Base-by-base conservation (phyloP, 2,113 vertebrate species). In the Psephotus haematonotus region DNA sequence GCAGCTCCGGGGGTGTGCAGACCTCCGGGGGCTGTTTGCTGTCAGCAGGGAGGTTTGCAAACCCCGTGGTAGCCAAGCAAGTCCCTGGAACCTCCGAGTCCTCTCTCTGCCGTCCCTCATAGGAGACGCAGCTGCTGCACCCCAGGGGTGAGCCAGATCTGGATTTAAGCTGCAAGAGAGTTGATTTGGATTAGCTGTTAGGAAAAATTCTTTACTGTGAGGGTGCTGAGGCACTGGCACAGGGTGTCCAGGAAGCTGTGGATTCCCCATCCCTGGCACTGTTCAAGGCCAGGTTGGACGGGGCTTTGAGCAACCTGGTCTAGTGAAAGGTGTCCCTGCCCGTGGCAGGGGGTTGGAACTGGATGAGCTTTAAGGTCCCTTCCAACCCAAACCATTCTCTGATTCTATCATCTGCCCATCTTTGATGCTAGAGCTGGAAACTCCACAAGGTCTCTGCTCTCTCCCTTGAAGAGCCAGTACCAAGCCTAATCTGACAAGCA, bases 401-500 rank as follows among this genome's bases (percentile, higher is more conserved):
- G 31, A 13, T 57, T 13, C 55, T 22, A 57, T n/a, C 20, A n/a
- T n/a, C 57, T 82, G 43, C 52, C 17, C 4, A 2, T 72, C 25
- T 29, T 52, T n/a, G 6, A 17, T 4, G 8, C 52, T 71, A 35
- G 41, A 79, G 25, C 22, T 67, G 37, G 31, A 75, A 79, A 49
- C 10, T 17, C 35, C 52, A 22, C 44, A 47, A 88, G 49, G 23
- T 76, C 33, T 74, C 64, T 74, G 29, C 83, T 69, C 17, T 23
- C 24, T 77, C 35, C 35, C 10, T 27, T 59, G 43, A 67, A 46
- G 27, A 69, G n/a, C 47, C 29, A 11, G 41, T 43, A 25, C 41
- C 2, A 4, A 75, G 44, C 25, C 39, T 52, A n/a, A 9, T 12
- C 7, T 3, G 3, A 17, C 47, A 68, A 60, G 22, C 9, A 0